Evolutionary conservation across 2,888 invertebrate species (phyloP).

Genomic region (Cinara cedri): DNA sequence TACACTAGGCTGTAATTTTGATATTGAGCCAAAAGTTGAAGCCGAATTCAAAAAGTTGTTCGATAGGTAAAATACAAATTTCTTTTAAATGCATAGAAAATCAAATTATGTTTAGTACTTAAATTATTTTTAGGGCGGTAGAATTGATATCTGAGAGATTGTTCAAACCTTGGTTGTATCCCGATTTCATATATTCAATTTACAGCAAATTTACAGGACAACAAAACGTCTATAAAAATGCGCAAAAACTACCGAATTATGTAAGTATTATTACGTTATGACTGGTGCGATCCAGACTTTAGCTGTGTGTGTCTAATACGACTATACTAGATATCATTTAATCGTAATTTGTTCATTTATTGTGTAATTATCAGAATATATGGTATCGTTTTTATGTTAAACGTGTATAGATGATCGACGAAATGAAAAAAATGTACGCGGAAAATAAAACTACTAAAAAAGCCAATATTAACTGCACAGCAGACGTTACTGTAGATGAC

Average conservation of each 20-base stretch:
- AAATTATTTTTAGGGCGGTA: slow-evolving; percentile 58
- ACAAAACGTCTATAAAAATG: slow-evolving; percentile 58
- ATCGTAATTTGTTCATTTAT: too few species aligned
- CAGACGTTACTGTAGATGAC: background rate
- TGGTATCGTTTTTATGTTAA: too few species aligned
- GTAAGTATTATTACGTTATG: too few species aligned
- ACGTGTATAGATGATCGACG: slow-evolving; percentile 26
- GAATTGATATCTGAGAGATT: slow-evolving; percentile 59
- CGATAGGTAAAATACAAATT: too few species aligned
- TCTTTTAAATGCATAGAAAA: too few species aligned
- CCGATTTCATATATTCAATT: slow-evolving; percentile 58
- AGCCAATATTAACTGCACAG: too few species aligned
- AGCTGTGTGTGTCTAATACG: too few species aligned
- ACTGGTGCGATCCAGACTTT: too few species aligned
- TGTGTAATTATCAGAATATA: too few species aligned
- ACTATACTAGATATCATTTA: too few species aligned
- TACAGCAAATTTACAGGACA: slow-evolving; percentile 58
- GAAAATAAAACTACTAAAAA: background rate
- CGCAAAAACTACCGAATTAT: slow-evolving; percentile 58
- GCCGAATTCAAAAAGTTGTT: too few species aligned
- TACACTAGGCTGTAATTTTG: slow-evolving; percentile 58
- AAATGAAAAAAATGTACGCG: slow-evolving; percentile 12
- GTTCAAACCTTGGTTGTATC: slow-evolving; percentile 59
- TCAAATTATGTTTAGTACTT: too few species aligned
- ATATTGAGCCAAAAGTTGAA: slow-evolving; percentile 57